Evolutionary conservation across 1,140 invertebrate genomes (phyloP).

Genomic region (Drosophila sucinea): DNA sequence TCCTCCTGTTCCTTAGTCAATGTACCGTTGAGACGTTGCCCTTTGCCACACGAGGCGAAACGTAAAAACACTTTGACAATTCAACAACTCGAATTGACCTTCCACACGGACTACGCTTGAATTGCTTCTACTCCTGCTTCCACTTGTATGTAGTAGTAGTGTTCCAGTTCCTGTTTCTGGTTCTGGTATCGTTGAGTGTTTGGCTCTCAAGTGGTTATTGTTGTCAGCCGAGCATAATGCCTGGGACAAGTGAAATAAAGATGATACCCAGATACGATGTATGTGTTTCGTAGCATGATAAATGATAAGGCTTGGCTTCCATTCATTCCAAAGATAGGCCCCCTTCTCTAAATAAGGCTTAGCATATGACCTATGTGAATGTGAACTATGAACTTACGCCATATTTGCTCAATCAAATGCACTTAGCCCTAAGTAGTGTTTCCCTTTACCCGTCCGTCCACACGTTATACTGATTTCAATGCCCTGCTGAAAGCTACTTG

Average conservation of each 20-base stretch:
- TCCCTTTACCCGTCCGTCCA: slow-evolving; percentile 2
- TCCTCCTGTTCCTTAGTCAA: too few relatives aligned
- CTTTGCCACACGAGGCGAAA: slow-evolving; percentile 14
- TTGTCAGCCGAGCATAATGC: slow-evolving; percentile 62
- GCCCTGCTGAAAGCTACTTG: slow-evolving; percentile 29
- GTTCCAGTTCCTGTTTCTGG: slow-evolving; percentile 1
- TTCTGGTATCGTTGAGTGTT: slow-evolving; percentile 30
- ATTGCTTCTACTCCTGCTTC: neutral
- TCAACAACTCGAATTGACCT: slow-evolving; percentile 36
- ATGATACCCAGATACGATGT: slow-evolving; percentile 37
- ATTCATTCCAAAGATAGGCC: slow-evolving; percentile 20
- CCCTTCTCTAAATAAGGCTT: slow-evolving; percentile 51
- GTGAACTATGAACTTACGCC: slow-evolving; percentile 51
- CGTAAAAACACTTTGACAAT: slow-evolving; percentile 34
- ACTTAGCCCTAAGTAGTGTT: slow-evolving; percentile 57
- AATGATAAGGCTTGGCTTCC: slow-evolving; percentile 53
- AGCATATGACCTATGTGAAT: slow-evolving; percentile 30
- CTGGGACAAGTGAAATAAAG: slow-evolving; percentile 28
- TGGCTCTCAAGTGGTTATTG: slow-evolving; percentile 71
- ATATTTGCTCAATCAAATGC: slow-evolving; percentile 65
- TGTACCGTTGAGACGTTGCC: slow-evolving; percentile 10
- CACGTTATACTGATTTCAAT: slow-evolving; percentile 51
- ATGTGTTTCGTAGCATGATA: slow-evolving; percentile 51
- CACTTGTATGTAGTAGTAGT: neutral
- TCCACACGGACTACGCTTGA: slow-evolving; percentile 19